These are phyloP conservation scores for Cirrhinus mrigala DNA, from an alignment of 2,797 vertebrate genomes.

Conservation along the genomic window DNA sequence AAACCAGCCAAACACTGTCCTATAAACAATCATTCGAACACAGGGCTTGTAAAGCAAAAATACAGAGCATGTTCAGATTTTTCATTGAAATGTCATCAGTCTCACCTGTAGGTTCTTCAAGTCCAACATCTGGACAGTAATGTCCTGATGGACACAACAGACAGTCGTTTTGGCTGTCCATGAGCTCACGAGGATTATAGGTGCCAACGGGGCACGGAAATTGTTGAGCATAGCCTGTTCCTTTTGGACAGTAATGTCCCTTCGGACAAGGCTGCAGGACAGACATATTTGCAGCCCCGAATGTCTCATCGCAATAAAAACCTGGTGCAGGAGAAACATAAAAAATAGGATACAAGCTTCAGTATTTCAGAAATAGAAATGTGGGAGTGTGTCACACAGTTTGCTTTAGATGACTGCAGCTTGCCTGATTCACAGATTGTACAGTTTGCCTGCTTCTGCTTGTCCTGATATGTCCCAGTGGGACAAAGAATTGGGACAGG, in stretches of 20 bases:
- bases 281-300: conserved; percentile 74
- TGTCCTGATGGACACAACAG: conserved; percentile 83
- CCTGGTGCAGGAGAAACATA: conserved; percentile 70
- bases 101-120: conserved; percentile 85
- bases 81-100: neutral
- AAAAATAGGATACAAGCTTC: conserved; percentile 11
- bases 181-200: conserved; percentile 78
- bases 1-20: conserved; percentile 86
- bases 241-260: conserved; percentile 89
- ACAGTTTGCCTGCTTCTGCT: conserved; percentile 76
- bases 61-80: neutral
- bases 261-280: conserved; percentile 82
- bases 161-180: conserved; percentile 75
- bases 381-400: conserved; percentile 14
- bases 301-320: conserved; percentile 85
- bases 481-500: conserved; percentile 77
- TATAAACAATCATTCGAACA: conserved; percentile 60
- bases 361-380: conserved; percentile 20
- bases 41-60: neutral
- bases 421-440: conserved; percentile 78
- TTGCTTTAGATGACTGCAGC: conserved; percentile 39
- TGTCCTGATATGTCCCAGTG: conserved; percentile 80
- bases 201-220: conserved; percentile 87
- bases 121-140: conserved; percentile 83
- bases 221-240: conserved; percentile 79